phyloP scores from a whole-genome alignment of 2,797 vertebrate species.

The Anolis apletophallus region DNA sequence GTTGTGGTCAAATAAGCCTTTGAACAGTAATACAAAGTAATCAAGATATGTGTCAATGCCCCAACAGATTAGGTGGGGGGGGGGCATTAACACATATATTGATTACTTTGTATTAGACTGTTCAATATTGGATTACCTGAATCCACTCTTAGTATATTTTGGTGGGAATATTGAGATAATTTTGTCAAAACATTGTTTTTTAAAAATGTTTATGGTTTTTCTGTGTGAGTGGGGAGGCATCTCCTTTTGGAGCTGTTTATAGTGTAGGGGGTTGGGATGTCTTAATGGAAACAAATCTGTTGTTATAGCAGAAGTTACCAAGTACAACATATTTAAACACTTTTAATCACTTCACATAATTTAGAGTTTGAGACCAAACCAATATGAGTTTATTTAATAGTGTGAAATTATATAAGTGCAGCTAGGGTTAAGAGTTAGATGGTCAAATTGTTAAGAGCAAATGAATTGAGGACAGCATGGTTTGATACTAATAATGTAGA shows the following conservation, averaged over 20 bases:
- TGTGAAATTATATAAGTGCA: neutral
- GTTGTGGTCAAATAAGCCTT: neutral
- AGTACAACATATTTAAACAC: neutral
- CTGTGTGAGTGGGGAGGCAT: neutral
- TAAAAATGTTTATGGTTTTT: neutral
- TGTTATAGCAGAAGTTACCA: neutral
- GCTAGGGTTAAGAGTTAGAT: neutral
- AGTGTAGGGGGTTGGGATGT: too few species aligned
- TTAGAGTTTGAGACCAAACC: neutral
- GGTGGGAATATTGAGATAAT: neutral
- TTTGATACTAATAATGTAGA: neutral
- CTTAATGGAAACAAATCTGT: neutral
- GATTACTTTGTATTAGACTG: neutral
- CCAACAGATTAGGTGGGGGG: neutral
- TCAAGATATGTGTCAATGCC: neutral
- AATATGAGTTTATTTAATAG: neutral
- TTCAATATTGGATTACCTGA: too few species aligned
- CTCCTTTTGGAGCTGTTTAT: neutral
- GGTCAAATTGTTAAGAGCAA: neutral
- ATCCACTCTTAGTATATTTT: neutral
- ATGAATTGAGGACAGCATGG: neutral
- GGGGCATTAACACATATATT: neutral
- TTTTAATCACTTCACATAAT: too few species aligned
- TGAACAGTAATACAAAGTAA: too few species aligned
- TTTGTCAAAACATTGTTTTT: neutral